Conservation (phyloP, 2,797 vertebrate species). For the Platalea minor region DNA sequence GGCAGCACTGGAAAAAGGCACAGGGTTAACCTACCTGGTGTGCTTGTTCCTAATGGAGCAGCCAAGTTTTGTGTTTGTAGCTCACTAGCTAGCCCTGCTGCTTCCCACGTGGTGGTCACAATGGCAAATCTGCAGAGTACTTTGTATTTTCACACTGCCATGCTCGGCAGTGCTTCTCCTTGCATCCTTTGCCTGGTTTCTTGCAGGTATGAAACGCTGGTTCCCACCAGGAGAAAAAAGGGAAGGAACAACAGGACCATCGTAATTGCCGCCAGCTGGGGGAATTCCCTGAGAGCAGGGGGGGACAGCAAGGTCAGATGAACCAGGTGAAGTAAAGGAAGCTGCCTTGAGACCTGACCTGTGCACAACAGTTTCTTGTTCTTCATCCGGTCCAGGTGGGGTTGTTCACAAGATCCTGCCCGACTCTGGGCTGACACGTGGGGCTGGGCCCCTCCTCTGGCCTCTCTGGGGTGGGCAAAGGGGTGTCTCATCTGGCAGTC, state of each 20-base stretch:
- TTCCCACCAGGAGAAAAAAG: neutral
- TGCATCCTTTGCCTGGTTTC: neutral
- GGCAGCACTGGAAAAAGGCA: neutral
- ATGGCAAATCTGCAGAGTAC: neutral
- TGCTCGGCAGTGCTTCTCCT: neutral
- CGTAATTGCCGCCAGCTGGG: neutral
- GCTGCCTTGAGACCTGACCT: neutral
- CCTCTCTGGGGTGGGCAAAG: neutral
- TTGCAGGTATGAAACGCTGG: neutral
- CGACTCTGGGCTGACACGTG: rapidly evolving
- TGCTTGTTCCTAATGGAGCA: neutral
- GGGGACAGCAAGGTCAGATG: neutral
- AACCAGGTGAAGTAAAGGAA: neutral
- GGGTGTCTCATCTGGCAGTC: neutral
- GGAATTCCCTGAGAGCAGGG: neutral
- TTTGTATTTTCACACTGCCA: neutral
- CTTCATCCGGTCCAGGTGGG: neutral
- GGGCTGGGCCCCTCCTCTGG: neutral
- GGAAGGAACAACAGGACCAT: neutral
- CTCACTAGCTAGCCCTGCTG: neutral
- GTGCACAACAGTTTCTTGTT: neutral
- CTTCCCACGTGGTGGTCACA: neutral
- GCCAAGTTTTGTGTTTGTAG: neutral
- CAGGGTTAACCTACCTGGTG: neutral
- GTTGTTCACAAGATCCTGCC: neutral